These are phyloP conservation scores for Scomber japonicus DNA, from an alignment of 2,113 vertebrate species.

Conservation along the genomic window DNA sequence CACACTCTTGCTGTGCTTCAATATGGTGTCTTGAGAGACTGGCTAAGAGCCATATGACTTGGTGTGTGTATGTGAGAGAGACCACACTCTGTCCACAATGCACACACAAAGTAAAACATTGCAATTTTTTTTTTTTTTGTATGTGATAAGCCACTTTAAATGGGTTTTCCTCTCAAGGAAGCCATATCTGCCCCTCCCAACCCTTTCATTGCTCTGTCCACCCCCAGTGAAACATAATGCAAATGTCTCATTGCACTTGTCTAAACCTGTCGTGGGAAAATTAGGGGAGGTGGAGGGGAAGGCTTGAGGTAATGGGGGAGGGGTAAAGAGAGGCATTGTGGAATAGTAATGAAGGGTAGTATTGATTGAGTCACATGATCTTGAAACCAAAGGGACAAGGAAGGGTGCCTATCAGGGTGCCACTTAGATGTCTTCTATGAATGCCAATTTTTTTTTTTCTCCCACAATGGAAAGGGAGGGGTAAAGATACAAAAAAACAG, in stretches of 20 bases:
- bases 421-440: slow-evolving; percentile 38
- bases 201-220: slow-evolving; percentile 24
- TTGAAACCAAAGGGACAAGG: slow-evolving; percentile 30
- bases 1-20: slow-evolving; percentile 79
- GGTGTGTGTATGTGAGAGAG: not conserved
- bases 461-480: slow-evolving; percentile 52
- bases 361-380: slow-evolving; percentile 56
- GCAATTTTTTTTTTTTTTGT: not conserved
- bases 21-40: slow-evolving; percentile 65
- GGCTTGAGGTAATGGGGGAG: slow-evolving; percentile 22
- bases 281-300: slow-evolving; percentile 11
- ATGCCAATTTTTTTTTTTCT: slow-evolving; percentile 26
- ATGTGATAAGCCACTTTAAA: not conserved
- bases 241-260: not conserved
- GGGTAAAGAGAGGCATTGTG: slow-evolving; percentile 42
- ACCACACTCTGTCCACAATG: not conserved
- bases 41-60: slow-evolving; percentile 41
- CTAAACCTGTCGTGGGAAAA: slow-evolving; percentile 7
- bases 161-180: slow-evolving; percentile 6
- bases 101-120: slow-evolving; percentile 29
- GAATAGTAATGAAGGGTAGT: slow-evolving; percentile 47
- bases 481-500: slow-evolving; percentile 57
- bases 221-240: slow-evolving; percentile 22
- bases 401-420: slow-evolving; percentile 35
- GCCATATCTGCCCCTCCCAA: slow-evolving; percentile 26